phyloP scores from a whole-genome alignment of 2,113 vertebrate genomes.

The Ia io region DNA sequence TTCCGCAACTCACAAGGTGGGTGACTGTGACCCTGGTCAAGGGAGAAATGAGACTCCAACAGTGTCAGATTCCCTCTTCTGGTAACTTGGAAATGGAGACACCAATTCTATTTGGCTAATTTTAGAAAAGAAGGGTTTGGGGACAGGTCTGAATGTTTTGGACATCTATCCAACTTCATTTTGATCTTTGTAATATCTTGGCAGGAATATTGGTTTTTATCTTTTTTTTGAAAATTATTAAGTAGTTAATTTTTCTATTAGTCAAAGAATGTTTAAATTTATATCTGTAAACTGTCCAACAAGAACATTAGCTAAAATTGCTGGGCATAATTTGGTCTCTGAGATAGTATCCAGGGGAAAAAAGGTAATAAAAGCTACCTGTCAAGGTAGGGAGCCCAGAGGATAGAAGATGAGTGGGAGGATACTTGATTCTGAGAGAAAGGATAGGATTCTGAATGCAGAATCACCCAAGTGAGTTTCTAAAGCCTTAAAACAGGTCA shows the following conservation, averaged over 20 bases:
- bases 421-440: background rate
- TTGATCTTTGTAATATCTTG: conserved; percentile 25
- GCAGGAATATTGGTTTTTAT: background rate
- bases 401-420: background rate
- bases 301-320: conserved; percentile 8
- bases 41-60: background rate
- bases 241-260: background rate
- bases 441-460: background rate
- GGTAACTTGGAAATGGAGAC: background rate
- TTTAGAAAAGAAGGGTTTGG: background rate
- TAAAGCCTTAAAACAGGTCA: background rate
- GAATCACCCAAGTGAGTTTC: background rate
- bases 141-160: background rate
- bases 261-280: background rate
- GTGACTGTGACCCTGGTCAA: background rate
- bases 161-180: background rate
- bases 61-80: background rate
- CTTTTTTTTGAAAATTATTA: conserved; percentile 11
- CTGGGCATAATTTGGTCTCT: background rate
- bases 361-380: background rate
- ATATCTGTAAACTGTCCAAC: background rate
- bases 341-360: background rate
- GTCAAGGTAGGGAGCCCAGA: background rate
- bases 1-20: background rate
- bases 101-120: background rate